These are phyloP conservation scores for Sphaerodactylus townsendi DNA, from an alignment of 2,113 vertebrate species.

Conservation along the genomic window DNA sequence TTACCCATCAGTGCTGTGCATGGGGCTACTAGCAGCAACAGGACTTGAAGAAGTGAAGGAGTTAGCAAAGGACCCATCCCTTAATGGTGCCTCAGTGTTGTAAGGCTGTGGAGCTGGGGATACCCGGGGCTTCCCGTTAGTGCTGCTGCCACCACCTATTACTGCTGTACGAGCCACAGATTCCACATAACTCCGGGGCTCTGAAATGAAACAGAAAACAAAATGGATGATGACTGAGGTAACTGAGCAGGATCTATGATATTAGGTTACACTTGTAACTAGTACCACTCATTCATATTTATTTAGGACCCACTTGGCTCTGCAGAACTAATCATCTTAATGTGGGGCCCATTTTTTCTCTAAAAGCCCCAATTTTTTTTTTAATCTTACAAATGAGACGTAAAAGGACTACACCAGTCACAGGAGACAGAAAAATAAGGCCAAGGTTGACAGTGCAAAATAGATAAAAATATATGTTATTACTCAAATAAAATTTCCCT, in stretches of 20 bases:
- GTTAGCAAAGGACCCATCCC: slow-evolving; percentile 70
- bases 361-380: background rate
- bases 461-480: too few relatives aligned
- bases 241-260: background rate
- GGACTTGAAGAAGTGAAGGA: slow-evolving; percentile 81
- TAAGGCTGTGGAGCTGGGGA: slow-evolving; percentile 63
- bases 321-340: background rate
- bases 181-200: slow-evolving; percentile 93
- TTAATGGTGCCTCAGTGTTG: slow-evolving; percentile 64
- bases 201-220: slow-evolving; percentile 65
- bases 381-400: too few relatives aligned
- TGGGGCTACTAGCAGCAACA: slow-evolving; percentile 91
- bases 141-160: slow-evolving; percentile 50
- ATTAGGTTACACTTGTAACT: background rate
- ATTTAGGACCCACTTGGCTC: background rate
- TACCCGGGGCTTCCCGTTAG: slow-evolving; percentile 11
- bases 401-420: too few relatives aligned
- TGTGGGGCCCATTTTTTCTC: background rate
- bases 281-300: background rate
- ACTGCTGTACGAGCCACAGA: slow-evolving; percentile 89
- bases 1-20: slow-evolving; percentile 87
- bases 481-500: too few relatives aligned
- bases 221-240: background rate
- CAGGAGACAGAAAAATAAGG: too few relatives aligned
- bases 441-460: too few relatives aligned